These are phyloP conservation scores for Echinops telfairi DNA, from an alignment of 2,113 vertebrate species.

Conservation along the genomic window DNA sequence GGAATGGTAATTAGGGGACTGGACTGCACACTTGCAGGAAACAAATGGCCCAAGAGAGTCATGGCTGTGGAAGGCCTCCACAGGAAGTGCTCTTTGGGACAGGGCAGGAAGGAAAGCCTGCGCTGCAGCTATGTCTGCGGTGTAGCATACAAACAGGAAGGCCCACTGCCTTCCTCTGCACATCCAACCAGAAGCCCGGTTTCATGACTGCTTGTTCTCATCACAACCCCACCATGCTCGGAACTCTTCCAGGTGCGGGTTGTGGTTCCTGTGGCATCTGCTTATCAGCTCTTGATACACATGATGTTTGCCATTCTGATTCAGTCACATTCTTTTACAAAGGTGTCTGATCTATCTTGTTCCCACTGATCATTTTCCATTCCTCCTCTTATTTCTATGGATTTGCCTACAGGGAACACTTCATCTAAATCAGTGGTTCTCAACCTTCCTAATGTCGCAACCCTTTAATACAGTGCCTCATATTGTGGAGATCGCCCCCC, in stretches of 20 bases:
- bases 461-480: no score
- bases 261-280: not conserved
- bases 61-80: slow-evolving; percentile 60
- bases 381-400: no score
- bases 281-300: not conserved
- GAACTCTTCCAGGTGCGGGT: not conserved
- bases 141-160: slow-evolving; percentile 83
- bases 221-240: not conserved
- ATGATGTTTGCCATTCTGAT: not conserved
- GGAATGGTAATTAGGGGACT: not conserved
- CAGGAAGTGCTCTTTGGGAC: slow-evolving; percentile 79
- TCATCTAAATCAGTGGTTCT: no score
- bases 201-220: not conserved
- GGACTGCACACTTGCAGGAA: slow-evolving; percentile 62
- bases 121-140: slow-evolving; percentile 83
- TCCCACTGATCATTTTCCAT: not conserved
- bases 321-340: no score
- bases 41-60: not conserved
- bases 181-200: not conserved
- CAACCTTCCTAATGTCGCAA: no score
- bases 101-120: slow-evolving; percentile 82
- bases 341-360: no score
- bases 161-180: slow-evolving; percentile 71
- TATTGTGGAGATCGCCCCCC: no score
- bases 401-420: no score